Evolutionary conservation across 2,113 vertebrate genomes (phyloP), one percentile per base, ranked within the genome.

Genomic region (Hemiprocne comata): DNA sequence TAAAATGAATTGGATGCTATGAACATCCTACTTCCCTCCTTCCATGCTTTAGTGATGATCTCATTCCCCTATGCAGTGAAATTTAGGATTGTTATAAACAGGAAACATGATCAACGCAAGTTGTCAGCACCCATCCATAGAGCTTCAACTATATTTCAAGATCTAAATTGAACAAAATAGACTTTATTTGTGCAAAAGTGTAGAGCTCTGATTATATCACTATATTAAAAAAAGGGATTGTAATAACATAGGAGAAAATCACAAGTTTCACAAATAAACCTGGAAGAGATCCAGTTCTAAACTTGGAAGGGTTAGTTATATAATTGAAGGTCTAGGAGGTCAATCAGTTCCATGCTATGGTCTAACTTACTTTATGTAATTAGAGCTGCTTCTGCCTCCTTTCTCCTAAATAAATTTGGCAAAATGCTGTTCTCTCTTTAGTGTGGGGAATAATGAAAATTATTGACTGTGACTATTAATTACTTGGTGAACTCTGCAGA

Each of bases 41-140:
- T 81, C 85, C 58, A 31, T 90, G 72, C 70, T 38, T 77, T 86
- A 78, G 33, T 42, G 78, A 69, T 96, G 84, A 89, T 77, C 38
- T 94, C 60, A 78, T 94, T 94, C 54, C 53, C 71, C 48, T 85
- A 15, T 70, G 54, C 53, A 69, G 60, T 76, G 86, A 86, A 86
- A 92, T 90, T 89, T 69, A 93, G 44, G 58, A 53, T 91, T 86
- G 69, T 38, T 93, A 53, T 89, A 97, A 96, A 93, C 95, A 97
- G 95, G 96, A 97, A 97, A 51, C 46, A 40, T 67, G 84, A 82
- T 93, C 87, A 95, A 97, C 95, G 86, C 89, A 93, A 92, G 79
- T 65, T 79, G 65, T 12, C 67, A 83, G 33, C 54, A 58, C 36
- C 53, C 78, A 87, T n/a, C 77, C 77, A 74, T 60, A 46, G 57